Base-by-base conservation (phyloP, 2,113 vertebrate species). In the Siphamia tubifer region DNA sequence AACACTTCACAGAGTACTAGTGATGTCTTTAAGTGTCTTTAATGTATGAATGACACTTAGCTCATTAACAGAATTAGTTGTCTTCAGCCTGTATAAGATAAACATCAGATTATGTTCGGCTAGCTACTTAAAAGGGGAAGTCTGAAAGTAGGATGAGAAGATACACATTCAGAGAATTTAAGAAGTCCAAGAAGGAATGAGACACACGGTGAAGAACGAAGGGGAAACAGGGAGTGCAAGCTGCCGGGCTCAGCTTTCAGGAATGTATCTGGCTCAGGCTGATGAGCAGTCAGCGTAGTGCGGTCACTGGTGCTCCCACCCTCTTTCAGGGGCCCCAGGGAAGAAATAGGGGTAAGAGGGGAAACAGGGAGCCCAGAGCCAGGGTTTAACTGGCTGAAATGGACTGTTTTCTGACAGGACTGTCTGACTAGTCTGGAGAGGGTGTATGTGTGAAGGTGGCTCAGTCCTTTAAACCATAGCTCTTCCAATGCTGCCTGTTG, bases 211-310 rank as follows among this genome's bases (percentile, higher is more conserved):
- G 43, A 77, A 70, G 71, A 74, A 80, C 49, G 27, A 66, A 83
- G 75, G 49, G n/a, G 32, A 77, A 83, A 82, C 64, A 80, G 58
- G 76, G 82, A 79, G 67, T 68, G 61, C 9, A 62, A 87, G 78
- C 38, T 69, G 68, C 64, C 75, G 60, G 80, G 86, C 84, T 92
- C 87, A 89, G 86, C 69, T 82, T 87, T 92, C 88, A 94, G 92
- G 92, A 93, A 94, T 93, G 91, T 77, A 63, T 86, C 87, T 92
- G 90, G 88, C 85, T 75, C 48, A 21, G 74, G 72, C 68, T 39
- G 87, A 81, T 66, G 79, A 86, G 79, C 84, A 87, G 85, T 81
- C 82, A 84, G 74, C 74, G 83, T 78, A 72, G 80, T 90, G 82
- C 74, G 88, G 91, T 92, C 77, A 62, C 84, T 74, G 85, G 51